A percentile compares a stretch with the other conserved stretches of the same genome.
These are phyloP conservation scores for Dipus sagitta DNA, from an alignment of 2,797 vertebrate genomes.

Conservation along the genomic window DNA sequence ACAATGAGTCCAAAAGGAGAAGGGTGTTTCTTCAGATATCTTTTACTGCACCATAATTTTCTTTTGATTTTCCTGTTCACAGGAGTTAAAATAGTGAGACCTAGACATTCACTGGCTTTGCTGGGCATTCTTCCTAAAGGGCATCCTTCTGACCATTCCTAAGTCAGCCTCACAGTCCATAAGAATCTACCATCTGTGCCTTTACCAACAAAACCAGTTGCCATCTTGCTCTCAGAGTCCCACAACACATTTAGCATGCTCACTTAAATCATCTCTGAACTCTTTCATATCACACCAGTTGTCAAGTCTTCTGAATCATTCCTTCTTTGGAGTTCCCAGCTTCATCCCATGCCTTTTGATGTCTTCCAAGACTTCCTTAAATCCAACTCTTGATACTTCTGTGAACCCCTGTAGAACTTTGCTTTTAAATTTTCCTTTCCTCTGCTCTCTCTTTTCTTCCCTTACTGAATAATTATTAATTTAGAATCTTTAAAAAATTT, in stretches of 20 bases:
- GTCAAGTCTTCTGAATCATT: not conserved
- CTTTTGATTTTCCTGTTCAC: conserved; percentile 34
- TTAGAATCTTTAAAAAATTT: no score
- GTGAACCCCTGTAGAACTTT: not conserved
- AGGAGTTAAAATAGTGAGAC: not conserved
- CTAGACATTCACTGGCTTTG: not conserved
- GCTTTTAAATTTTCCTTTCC: no score
- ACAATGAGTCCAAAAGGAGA: not conserved
- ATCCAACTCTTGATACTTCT: not conserved
- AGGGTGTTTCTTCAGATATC: conserved; percentile 5
- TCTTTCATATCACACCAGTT: not conserved
- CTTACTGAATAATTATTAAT: no score
- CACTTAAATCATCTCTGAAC: not conserved
- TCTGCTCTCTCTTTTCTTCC: no score
- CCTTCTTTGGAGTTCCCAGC: conserved; percentile 6
- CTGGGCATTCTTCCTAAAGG: not conserved
- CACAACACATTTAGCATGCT: not conserved
- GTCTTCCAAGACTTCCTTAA: not conserved
- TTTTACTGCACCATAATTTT: not conserved
- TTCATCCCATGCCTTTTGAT: not conserved
- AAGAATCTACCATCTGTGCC: not conserved
- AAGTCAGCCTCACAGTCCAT: not conserved
- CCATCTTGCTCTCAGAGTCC: not conserved
- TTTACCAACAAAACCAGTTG: not conserved
- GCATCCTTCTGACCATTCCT: not conserved